Evolutionary conservation across 2,888 invertebrate species (phyloP), one percentile per base, ranked within the genome.

Genomic region (Trichopria drosophilae): DNA sequence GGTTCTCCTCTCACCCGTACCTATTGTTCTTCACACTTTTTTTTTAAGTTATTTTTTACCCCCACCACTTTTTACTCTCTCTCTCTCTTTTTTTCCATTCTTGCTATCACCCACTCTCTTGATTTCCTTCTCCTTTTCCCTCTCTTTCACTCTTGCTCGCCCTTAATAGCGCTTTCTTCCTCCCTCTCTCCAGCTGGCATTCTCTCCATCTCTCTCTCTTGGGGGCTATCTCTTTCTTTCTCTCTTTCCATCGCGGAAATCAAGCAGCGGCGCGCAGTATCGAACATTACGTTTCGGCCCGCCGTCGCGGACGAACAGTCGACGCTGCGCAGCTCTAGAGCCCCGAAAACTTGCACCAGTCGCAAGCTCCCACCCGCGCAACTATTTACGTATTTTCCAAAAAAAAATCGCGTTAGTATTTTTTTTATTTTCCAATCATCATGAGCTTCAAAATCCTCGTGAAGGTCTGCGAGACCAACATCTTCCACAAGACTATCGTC

Each of bases 371-470:
- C 28, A 5, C 16, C 2, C 18, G n/a, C 18, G 16, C 18, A 20
- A 26, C 18, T 13, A 28, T 12, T 16, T 13, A 29, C 16, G n/a
- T n/a, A n/a, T n/a, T n/a, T n/a, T n/a, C n/a, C n/a, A n/a, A n/a
- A n/a, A n/a, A n/a, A n/a, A n/a, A n/a, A n/a, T n/a, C n/a, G n/a
- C n/a, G n/a, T n/a, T n/a, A n/a, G n/a, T n/a, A n/a, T n/a, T n/a
- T n/a, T n/a, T n/a, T n/a, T n/a, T n/a, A n/a, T n/a, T n/a, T n/a
- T n/a, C n/a, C n/a, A n/a, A n/a, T n/a, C n/a, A n/a, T n/a, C n/a
- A 72, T 73, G 73, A 62, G 63, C 44, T 56, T 64, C 36, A 67
- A 68, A 56, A 60, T 67, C 47, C 54, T 72, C 7, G 45, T 70
- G 22, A 72, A 66, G 55, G 57, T 70, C 35, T 67, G 66, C 55